Evolutionary conservation across 2,888 invertebrate species (phyloP).

Genomic region (Cylloceria caligata): DNA sequence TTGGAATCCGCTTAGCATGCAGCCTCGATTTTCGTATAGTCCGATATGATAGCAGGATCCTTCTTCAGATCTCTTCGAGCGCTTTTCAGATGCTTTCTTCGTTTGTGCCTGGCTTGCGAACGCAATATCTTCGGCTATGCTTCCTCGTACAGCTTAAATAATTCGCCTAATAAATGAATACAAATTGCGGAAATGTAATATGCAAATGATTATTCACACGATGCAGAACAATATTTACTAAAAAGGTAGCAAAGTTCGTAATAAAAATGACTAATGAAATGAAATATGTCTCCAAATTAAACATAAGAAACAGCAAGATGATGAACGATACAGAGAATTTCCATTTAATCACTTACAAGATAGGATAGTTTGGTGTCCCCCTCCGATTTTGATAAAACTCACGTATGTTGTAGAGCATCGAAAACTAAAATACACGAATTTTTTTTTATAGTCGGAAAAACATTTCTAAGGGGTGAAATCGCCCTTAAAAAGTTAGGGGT

Average conservation of each 20-base stretch:
- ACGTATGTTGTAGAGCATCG: too few relatives aligned
- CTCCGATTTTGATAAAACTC: too few relatives aligned
- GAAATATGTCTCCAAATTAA: too few relatives aligned
- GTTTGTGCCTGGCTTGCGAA: conserved; percentile 78
- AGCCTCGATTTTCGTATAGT: conserved; percentile 1
- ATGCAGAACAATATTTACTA: conserved; percentile 17
- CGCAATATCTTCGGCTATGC: conserved; percentile 73
- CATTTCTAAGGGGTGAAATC: too few relatives aligned
- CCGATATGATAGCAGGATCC: conserved; percentile 15
- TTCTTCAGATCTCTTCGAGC: conserved; percentile 75
- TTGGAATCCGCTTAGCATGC: conserved; percentile 39
- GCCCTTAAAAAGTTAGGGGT: too few relatives aligned
- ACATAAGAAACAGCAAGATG: too few relatives aligned
- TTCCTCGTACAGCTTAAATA: conserved; percentile 69
- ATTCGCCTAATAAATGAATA: conserved; percentile 7
- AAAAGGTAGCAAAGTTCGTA: not conserved
- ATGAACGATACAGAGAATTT: too few relatives aligned
- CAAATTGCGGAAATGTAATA: not conserved
- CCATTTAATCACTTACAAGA: too few relatives aligned
- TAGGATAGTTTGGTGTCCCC: too few relatives aligned
- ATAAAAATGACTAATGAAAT: too few relatives aligned
- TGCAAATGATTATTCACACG: conserved; percentile 15
- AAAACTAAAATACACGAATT: too few relatives aligned
- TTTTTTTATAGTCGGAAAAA: too few relatives aligned
- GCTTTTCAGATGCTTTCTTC: conserved; percentile 77